Conservation (phyloP, 2,113 vertebrate species). For the Gnathonemus echidnorhynchus region DNA sequence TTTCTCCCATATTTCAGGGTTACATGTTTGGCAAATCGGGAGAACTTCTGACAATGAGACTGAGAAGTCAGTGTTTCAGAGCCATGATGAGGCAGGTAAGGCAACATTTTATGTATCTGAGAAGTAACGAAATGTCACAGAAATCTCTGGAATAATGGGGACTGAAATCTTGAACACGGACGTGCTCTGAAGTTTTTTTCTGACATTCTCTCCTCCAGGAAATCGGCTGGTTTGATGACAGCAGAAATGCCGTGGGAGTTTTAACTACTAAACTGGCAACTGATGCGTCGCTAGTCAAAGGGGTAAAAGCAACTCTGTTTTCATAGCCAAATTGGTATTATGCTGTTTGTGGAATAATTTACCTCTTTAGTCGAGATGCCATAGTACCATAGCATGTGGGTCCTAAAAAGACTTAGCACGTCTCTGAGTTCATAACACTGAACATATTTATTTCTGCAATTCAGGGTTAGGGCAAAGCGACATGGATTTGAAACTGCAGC, state of each 20-base stretch:
- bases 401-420: not conserved
- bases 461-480: not conserved
- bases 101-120: constrained; percentile 18
- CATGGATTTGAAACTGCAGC: not conserved
- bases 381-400: not conserved
- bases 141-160: not conserved
- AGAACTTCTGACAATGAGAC: constrained; percentile 54
- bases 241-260: constrained; percentile 58
- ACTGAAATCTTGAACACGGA: not conserved
- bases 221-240: constrained; percentile 65
- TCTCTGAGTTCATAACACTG: not conserved
- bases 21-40: constrained; percentile 64
- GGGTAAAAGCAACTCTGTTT: constrained; percentile 45
- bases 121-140: not conserved
- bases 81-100: constrained; percentile 60
- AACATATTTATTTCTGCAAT: not conserved
- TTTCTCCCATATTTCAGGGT: constrained; percentile 42
- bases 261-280: constrained; percentile 68
- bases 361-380: not conserved
- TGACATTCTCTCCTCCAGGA: constrained; percentile 27
- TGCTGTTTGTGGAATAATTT: not conserved
- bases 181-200: not conserved
- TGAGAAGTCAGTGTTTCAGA: constrained; percentile 57
- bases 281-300: constrained; percentile 67
- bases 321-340: constrained; percentile 29